Percentiles rank a stretch among this genome's conserved stretches.
Evolutionary conservation across 2,113 vertebrate genomes (phyloP).

Genomic region (Saguinus midas): DNA sequence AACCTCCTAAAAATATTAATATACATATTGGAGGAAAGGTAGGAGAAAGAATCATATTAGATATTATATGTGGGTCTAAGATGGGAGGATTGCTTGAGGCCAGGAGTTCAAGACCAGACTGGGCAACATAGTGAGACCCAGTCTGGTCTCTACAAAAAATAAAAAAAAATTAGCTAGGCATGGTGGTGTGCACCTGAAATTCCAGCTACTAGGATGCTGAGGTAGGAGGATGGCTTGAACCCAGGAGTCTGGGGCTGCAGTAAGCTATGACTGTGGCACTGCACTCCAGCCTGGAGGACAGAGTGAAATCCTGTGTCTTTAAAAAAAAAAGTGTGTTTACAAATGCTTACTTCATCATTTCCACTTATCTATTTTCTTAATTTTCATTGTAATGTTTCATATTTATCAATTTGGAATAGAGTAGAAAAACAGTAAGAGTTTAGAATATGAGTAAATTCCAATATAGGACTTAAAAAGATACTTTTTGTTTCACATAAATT

Average conservation of each 20-base stretch:
- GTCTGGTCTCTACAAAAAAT: too few species aligned
- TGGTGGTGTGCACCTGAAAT: too few species aligned
- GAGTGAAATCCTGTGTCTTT: too few species aligned
- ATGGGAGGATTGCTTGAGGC: too few species aligned
- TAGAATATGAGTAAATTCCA: neutral
- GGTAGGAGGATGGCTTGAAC: too few species aligned
- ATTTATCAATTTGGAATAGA: neutral
- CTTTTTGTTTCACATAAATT: neutral
- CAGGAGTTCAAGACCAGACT: too few species aligned
- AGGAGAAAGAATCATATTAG: neutral
- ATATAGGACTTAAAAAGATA: slow-evolving; percentile 4
- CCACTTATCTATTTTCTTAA: neutral
- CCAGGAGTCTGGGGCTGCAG: too few species aligned
- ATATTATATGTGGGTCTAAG: neutral
- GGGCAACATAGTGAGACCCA: too few species aligned
- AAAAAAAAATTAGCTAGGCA: too few species aligned
- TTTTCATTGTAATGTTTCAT: neutral
- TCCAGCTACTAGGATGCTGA: too few species aligned
- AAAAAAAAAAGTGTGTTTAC: neutral
- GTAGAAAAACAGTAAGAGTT: neutral
- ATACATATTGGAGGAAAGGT: neutral
- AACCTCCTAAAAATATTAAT: neutral
- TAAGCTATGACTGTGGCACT: too few species aligned
- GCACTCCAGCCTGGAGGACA: too few species aligned
- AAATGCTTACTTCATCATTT: neutral